phyloP scores from a whole-genome alignment of 2,113 vertebrate species.

The Stomatorhinus ivindoensis region DNA sequence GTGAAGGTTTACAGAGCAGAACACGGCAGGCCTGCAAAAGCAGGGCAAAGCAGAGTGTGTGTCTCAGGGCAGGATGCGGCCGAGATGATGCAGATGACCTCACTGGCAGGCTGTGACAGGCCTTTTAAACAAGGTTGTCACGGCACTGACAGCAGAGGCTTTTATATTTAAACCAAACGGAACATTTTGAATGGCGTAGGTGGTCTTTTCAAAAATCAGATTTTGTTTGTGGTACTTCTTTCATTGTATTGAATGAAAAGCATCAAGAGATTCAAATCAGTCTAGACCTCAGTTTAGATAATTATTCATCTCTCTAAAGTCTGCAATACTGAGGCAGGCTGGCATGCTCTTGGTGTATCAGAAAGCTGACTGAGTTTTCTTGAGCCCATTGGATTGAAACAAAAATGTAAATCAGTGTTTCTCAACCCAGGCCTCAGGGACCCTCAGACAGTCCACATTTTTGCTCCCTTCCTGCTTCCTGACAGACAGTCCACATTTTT shows the following conservation, averaged over 20 bases:
- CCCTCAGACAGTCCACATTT: not conserved
- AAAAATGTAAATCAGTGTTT: not conserved
- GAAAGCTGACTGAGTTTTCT: not conserved
- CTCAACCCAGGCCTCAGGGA: not conserved
- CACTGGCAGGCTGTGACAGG: not conserved
- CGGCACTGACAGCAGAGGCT: not conserved
- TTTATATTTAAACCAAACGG: not conserved
- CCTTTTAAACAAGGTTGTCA: not conserved
- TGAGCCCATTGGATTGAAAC: not conserved
- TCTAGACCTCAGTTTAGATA: not conserved
- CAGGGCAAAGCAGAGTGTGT: not conserved
- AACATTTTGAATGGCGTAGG: slow-evolving; percentile 8
- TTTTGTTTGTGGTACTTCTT: not conserved
- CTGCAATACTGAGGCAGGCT: not conserved
- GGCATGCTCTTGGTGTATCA: not conserved
- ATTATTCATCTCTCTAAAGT: not conserved
- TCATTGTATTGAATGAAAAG: not conserved
- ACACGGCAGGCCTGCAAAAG: not conserved
- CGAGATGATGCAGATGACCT: not conserved
- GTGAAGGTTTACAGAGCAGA: not conserved
- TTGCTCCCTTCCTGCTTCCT: not conserved
- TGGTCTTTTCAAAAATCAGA: not conserved
- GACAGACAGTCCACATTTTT: not conserved
- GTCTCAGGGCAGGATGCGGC: not conserved
- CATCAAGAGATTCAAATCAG: not conserved